phyloP scores from a whole-genome alignment of 2,888 invertebrate genomes.

The Theristus sp. region DNA sequence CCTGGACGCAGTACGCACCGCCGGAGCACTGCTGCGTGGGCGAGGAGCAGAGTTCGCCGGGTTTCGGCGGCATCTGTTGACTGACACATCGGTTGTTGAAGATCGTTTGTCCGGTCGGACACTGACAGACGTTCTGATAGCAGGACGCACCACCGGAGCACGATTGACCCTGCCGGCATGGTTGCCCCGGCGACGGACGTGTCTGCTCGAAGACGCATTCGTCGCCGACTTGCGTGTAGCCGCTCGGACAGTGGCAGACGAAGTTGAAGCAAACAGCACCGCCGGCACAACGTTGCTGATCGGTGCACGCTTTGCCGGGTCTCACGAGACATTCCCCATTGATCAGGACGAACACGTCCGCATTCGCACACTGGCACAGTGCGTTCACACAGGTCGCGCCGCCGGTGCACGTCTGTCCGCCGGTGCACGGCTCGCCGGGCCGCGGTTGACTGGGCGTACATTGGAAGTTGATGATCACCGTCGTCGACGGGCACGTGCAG shows the following conservation, averaged over 20 bases:
- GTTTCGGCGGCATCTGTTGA: neutral
- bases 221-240: neutral
- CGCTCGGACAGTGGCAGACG: neutral
- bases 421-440: neutral
- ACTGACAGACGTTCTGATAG: neutral
- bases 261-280: constrained; percentile 1
- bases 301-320: neutral
- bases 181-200: neutral
- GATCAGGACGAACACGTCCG: neutral
- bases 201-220: neutral
- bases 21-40: constrained; percentile 11
- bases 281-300: neutral
- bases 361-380: constrained; percentile 1
- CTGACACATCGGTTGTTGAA: neutral
- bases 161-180: neutral
- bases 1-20: constrained; percentile 16
- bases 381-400: neutral
- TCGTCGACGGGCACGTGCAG: constrained; percentile 5
- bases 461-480: neutral
- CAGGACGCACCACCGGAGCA: neutral
- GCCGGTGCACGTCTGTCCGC: constrained; percentile 1
- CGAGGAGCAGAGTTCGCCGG: neutral
- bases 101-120: neutral
- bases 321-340: neutral
- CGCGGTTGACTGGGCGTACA: neutral